phyloP scores from a whole-genome alignment of 2,888 invertebrate genomes.

The Spilosoma lubricipeda region DNA sequence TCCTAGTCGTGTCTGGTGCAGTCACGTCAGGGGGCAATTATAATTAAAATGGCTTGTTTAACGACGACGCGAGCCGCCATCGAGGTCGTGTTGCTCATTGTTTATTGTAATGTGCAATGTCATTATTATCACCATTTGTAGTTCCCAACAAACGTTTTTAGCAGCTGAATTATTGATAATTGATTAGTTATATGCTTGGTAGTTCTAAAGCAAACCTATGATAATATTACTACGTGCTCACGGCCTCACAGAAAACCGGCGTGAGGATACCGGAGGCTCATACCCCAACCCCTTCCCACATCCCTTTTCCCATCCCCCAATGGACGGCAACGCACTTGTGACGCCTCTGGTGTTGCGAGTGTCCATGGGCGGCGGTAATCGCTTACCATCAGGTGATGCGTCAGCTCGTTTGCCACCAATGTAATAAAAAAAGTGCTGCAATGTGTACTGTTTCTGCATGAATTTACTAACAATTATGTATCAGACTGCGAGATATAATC shows the following conservation, averaged over 20 bases:
- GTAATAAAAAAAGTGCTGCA: too few relatives aligned
- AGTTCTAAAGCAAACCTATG: neutral
- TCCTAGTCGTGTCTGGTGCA: slow-evolving; percentile 52
- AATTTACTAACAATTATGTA: neutral
- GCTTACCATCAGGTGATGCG: too few relatives aligned
- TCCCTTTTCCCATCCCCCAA: too few relatives aligned
- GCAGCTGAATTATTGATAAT: slow-evolving; percentile 18
- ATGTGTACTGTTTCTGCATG: neutral
- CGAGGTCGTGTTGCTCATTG: slow-evolving; percentile 59
- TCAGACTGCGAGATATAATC: neutral
- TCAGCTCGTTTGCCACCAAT: too few relatives aligned
- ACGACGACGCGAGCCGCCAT: slow-evolving; percentile 46
- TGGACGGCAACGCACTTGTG: too few relatives aligned
- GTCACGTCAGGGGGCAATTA: slow-evolving; percentile 65
- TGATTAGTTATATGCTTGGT: slow-evolving; percentile 22
- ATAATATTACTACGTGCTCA: neutral
- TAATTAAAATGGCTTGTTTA: slow-evolving; percentile 61
- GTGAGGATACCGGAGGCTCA: too few relatives aligned
- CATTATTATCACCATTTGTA: slow-evolving; percentile 53
- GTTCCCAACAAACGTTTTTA: slow-evolving; percentile 26
- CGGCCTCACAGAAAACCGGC: too few relatives aligned
- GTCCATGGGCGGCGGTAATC: too few relatives aligned
- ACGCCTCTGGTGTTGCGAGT: too few relatives aligned
- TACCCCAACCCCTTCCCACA: too few relatives aligned
- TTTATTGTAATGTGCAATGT: slow-evolving; percentile 63